Conservation (phyloP, 2,113 vertebrate species). For the Aix galericulata region DNA sequence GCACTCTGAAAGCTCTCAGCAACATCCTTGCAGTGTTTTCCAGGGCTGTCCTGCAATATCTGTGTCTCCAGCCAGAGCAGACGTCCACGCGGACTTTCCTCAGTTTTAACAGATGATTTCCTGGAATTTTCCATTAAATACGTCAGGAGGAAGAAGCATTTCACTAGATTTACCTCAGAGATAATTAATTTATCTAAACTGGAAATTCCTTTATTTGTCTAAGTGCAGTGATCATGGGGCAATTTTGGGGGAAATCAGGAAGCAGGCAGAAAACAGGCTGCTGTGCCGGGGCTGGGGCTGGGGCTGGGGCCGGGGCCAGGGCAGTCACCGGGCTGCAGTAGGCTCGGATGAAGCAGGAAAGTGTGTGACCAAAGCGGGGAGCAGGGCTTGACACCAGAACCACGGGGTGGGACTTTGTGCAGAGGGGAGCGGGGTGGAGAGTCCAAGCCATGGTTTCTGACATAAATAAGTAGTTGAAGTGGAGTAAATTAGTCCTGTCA, state of each 20-base stretch:
- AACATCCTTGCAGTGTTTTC: background rate
- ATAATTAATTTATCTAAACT: background rate
- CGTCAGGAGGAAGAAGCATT: background rate
- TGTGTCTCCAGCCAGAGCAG: background rate
- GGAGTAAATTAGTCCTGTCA: background rate
- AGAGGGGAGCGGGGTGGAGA: background rate
- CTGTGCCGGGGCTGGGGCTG: background rate
- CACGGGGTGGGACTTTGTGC: background rate
- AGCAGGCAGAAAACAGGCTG: background rate
- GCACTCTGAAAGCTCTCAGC: background rate
- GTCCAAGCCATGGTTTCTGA: background rate
- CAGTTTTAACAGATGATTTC: constrained; percentile 1
- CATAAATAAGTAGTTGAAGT: background rate
- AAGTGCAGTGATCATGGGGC: background rate
- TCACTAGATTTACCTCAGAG: background rate
- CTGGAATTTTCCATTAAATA: constrained; percentile 21
- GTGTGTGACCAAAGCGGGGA: background rate
- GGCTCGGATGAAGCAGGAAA: background rate
- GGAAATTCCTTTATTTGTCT: constrained; percentile 15
- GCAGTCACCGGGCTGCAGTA: background rate
- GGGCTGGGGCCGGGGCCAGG: background rate
- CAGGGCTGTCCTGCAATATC: background rate
- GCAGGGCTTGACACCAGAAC: background rate
- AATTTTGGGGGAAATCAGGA: background rate
- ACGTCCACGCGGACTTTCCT: background rate